Conservation (phyloP, 2,113 vertebrate genomes). For the Hystrix brachyura region DNA sequence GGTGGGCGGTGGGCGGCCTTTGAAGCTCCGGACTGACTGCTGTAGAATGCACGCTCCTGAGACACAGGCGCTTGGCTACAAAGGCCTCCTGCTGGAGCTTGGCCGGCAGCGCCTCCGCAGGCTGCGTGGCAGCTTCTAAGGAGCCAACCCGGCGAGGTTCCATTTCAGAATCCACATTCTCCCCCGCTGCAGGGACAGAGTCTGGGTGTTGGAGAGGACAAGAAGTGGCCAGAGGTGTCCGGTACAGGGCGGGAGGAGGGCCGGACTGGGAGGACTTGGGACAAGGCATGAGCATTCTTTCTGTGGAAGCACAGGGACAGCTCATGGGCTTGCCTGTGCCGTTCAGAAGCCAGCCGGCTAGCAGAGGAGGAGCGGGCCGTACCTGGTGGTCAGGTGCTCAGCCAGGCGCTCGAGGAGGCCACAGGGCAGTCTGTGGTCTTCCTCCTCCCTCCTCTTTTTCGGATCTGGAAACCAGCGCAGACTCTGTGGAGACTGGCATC, state of each 20-base stretch:
- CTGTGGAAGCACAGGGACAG: background rate
- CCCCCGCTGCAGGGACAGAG: background rate
- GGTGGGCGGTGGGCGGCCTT: background rate
- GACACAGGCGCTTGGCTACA: background rate
- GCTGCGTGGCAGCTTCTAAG: background rate
- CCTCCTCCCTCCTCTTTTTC: constrained; percentile 46
- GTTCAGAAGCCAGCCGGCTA: background rate
- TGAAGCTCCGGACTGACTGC: background rate
- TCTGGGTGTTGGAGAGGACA: background rate
- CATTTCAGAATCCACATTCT: background rate
- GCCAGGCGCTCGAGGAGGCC: background rate
- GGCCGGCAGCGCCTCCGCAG: accelerated
- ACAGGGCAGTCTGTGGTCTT: background rate
- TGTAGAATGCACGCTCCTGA: background rate
- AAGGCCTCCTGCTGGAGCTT: background rate
- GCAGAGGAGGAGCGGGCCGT: background rate
- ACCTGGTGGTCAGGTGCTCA: constrained; percentile 60
- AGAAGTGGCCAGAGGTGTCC: accelerated
- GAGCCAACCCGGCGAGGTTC: background rate
- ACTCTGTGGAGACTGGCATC: background rate
- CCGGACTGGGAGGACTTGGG: background rate
- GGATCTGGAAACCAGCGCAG: constrained; percentile 67
- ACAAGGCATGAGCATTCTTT: background rate
- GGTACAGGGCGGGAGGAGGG: background rate
- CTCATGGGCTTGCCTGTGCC: constrained; percentile 47